Conservation (phyloP, 1,140 invertebrate species). For the Aphelenchoides besseyi region DNA sequence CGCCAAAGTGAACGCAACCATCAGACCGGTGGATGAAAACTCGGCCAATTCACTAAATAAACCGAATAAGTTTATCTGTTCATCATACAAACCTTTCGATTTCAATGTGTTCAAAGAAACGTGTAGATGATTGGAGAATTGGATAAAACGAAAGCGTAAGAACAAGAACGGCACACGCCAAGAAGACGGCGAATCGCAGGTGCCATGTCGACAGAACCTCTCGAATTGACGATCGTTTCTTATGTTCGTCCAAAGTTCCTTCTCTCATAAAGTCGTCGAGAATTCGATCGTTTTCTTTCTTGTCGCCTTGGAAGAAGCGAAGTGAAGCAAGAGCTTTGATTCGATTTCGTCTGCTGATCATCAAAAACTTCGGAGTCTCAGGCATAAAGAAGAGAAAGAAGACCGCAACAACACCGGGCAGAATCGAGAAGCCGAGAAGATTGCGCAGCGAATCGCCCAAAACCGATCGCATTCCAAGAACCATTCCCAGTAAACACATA, state of each 20-base stretch:
- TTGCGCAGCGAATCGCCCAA: constrained; percentile 44
- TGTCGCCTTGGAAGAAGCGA: constrained; percentile 47
- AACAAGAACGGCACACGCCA: constrained; percentile 41
- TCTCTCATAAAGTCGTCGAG: constrained; percentile 42
- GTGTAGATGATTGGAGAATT: constrained; percentile 51
- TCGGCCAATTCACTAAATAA: constrained; percentile 45
- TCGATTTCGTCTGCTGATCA: constrained; percentile 47
- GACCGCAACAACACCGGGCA: constrained; percentile 39
- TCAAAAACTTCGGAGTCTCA: constrained; percentile 50
- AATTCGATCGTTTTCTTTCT: constrained; percentile 45
- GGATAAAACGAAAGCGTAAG: constrained; percentile 55
- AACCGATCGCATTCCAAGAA: constrained; percentile 47
- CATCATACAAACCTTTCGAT: constrained; percentile 24
- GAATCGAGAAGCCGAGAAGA: constrained; percentile 41
- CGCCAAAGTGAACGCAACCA: constrained; percentile 48
- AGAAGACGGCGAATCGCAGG: constrained; percentile 44
- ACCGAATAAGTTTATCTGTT: neutral
- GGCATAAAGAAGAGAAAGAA: constrained; percentile 52
- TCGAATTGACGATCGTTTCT: constrained; percentile 39
- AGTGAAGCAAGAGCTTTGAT: constrained; percentile 42
- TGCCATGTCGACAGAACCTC: constrained; percentile 51
- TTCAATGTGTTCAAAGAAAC: constrained; percentile 42
- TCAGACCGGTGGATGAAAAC: constrained; percentile 42
- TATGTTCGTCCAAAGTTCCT: constrained; percentile 30
- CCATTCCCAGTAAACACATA: constrained; percentile 53